phyloP scores from a whole-genome alignment of 2,888 invertebrate genomes.

The Campoletis raptor region DNA sequence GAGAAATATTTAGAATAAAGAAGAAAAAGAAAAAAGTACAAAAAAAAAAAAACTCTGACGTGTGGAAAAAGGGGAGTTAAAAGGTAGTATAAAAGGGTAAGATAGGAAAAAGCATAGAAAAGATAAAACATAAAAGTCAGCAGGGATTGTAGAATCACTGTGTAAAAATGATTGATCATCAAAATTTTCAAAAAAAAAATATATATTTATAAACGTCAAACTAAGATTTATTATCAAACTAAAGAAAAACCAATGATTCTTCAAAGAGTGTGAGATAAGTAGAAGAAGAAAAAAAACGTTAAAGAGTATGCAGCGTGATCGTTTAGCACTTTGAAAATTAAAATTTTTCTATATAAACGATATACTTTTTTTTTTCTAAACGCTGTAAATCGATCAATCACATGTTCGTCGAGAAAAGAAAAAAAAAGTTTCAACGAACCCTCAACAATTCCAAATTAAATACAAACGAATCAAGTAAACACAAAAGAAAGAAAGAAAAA shows the following conservation, averaged over 20 bases:
- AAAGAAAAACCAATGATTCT: background rate
- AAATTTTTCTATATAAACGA: background rate
- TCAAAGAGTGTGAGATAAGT: background rate
- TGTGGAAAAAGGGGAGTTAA: background rate
- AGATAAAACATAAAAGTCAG: slow-evolving; percentile 4
- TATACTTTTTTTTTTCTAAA: too few species aligned
- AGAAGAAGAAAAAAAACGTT: background rate
- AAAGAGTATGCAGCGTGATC: background rate
- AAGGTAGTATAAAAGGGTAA: background rate
- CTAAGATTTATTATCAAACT: background rate
- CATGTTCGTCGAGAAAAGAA: background rate
- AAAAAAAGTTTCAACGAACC: background rate
- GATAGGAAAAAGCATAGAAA: background rate
- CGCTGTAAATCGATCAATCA: background rate
- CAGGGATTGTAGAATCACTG: slow-evolving; percentile 16
- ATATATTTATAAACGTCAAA: background rate
- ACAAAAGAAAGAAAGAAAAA: background rate
- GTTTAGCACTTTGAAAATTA: background rate
- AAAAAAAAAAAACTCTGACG: background rate
- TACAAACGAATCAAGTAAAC: background rate
- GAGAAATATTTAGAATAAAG: background rate
- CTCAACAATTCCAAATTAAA: background rate
- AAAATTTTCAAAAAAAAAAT: background rate
- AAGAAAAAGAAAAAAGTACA: too few species aligned
- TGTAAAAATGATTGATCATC: slow-evolving; percentile 28